These are phyloP conservation scores for Rhinella marina DNA, from an alignment of 2,797 vertebrate species.

Conservation along the genomic window DNA sequence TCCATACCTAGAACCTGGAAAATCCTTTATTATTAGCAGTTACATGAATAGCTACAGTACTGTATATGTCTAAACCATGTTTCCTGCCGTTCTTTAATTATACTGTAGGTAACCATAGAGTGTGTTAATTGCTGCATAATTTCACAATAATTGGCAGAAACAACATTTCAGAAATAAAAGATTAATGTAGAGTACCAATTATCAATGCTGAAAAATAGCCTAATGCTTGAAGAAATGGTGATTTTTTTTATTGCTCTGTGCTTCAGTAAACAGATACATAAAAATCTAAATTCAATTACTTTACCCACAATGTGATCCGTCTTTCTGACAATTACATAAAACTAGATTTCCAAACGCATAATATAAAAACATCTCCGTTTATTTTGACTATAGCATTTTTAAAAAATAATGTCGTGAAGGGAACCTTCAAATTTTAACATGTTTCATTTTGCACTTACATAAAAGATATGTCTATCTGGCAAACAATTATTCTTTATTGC, in stretches of 20 bases:
- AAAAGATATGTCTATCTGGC: not conserved
- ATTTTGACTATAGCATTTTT: not conserved
- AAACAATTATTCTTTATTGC: not conserved
- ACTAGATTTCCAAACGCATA: not conserved
- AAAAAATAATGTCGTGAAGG: not conserved
- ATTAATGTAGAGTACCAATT: constrained; percentile 45
- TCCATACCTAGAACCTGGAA: too few species aligned
- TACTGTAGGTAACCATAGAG: not conserved
- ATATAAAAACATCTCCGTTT: not conserved
- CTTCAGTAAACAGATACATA: constrained; percentile 4
- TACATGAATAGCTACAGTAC: not conserved
- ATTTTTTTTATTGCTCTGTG: constrained; percentile 2
- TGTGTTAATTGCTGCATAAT: constrained; percentile 40
- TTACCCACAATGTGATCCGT: constrained; percentile 5
- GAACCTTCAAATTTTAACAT: not conserved
- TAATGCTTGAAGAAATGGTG: not conserved
- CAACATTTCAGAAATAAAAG: constrained; percentile 34
- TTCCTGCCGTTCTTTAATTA: constrained; percentile 26
- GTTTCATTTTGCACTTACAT: not conserved
- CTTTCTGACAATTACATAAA: constrained; percentile 31
- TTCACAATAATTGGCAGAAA: constrained; percentile 38
- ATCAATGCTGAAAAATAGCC: constrained; percentile 17
- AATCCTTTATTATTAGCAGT: not conserved
- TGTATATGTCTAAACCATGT: not conserved
- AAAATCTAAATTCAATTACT: constrained; percentile 8